Conservation (phyloP, 2,888 invertebrate genomes). For the Lasiommata megera region DNA sequence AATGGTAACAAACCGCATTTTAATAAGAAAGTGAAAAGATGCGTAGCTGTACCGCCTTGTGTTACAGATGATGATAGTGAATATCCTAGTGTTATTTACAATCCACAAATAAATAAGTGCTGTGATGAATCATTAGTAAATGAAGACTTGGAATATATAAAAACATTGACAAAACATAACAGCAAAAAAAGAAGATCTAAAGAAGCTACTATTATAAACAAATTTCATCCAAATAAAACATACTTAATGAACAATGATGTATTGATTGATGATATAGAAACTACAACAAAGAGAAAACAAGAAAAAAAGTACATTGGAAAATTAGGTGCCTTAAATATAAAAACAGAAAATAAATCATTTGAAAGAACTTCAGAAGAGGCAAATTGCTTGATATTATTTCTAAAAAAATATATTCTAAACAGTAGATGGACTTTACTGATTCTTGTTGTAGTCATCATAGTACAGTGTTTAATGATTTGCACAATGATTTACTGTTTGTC, state of each 20-base stretch:
- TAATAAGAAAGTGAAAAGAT: conserved; percentile 45
- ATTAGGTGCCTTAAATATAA: neutral
- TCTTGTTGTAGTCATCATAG: conserved; percentile 42
- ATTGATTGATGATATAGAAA: conserved; percentile 13
- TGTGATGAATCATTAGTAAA: conserved; percentile 40
- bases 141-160: conserved; percentile 52
- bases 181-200: conserved; percentile 40
- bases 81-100: conserved; percentile 43
- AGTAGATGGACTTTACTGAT: conserved; percentile 46
- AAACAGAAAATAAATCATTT: neutral
- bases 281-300: conserved; percentile 5
- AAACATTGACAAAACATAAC: conserved; percentile 36
- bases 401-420: conserved; percentile 28
- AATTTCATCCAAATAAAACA: conserved; percentile 25
- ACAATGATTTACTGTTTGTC: conserved; percentile 50
- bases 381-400: conserved; percentile 16
- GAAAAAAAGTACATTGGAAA: neutral
- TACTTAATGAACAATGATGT: conserved; percentile 21
- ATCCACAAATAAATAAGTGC: conserved; percentile 54
- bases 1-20: conserved; percentile 55
- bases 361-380: neutral
- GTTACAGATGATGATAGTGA: conserved; percentile 36
- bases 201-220: conserved; percentile 49
- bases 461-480: conserved; percentile 58
- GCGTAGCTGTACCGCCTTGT: conserved; percentile 47